Evolutionary conservation across 2,113 vertebrate species (phyloP).

Genomic region (Anolis sagrei): DNA sequence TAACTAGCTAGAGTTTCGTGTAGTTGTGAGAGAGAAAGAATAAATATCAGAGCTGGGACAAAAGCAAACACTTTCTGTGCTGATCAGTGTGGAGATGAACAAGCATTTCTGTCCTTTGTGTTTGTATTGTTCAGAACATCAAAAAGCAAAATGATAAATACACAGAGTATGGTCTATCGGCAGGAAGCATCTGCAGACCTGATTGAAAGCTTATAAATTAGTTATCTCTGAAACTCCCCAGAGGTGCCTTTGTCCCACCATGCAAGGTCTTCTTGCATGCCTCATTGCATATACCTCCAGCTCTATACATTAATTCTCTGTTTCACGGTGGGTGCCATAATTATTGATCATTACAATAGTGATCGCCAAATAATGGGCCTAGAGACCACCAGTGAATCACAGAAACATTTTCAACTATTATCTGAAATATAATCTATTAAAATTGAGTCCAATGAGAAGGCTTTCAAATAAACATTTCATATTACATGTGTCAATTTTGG

Average conservation of each 20-base stretch:
- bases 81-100: neutral
- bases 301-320: neutral
- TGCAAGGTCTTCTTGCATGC: neutral
- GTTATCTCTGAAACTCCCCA: neutral
- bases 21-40: neutral
- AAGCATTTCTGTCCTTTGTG: neutral
- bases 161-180: neutral
- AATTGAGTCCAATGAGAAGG: neutral
- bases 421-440: neutral
- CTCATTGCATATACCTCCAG: neutral
- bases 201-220: accelerated
- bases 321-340: neutral
- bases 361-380: neutral
- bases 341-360: neutral
- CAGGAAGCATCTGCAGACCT: neutral
- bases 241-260: neutral
- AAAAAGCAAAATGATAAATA: neutral
- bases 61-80: neutral
- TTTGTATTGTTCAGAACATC: neutral
- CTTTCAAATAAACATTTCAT: neutral
- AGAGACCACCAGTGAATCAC: neutral
- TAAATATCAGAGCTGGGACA: neutral
- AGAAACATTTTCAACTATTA: neutral
- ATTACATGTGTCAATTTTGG: too few relatives aligned
- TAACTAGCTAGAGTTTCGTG: neutral